A percentile compares a stretch with the other conserved stretches of the same genome.
Evolutionary conservation across 2,888 invertebrate species (phyloP).

Genomic region (Meteorus cinctellus): DNA sequence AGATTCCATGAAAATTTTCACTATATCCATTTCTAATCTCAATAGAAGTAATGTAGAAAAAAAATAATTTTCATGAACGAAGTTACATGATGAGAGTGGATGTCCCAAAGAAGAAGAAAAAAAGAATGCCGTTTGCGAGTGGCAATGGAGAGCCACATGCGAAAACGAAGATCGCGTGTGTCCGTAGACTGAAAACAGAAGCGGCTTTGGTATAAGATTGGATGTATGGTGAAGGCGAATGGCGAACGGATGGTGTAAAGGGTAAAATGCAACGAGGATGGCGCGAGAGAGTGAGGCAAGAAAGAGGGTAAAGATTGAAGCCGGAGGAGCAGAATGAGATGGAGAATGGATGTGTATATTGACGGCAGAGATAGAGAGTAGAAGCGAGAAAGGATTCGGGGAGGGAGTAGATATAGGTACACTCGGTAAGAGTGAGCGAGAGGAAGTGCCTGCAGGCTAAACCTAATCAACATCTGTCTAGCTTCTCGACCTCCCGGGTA

Average conservation of each 20-base stretch:
- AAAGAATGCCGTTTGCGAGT: neutral
- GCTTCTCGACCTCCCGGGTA: conserved; percentile 53
- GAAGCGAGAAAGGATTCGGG: conserved; percentile 40
- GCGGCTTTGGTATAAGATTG: conserved; percentile 60
- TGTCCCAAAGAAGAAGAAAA: neutral
- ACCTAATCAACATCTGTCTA: conserved; percentile 69
- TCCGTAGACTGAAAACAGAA: conserved; percentile 66
- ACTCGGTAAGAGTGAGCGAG: conserved; percentile 46
- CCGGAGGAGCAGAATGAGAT: conserved; percentile 42
- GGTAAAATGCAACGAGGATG: conserved; percentile 46
- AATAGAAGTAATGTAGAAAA: neutral
- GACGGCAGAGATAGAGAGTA: conserved; percentile 41
- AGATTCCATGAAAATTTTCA: too few relatives aligned
- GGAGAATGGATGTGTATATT: conserved; percentile 16
- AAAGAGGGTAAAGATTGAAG: too few relatives aligned
- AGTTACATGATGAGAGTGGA: neutral
- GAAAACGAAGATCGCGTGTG: conserved; percentile 65
- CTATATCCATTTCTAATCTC: too few relatives aligned
- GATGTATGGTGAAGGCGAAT: conserved; percentile 3
- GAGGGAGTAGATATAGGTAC: neutral
- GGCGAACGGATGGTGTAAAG: neutral
- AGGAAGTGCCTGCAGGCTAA: conserved; percentile 56
- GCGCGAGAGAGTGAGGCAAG: conserved; percentile 44
- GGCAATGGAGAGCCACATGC: conserved; percentile 48
- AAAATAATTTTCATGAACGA: neutral